Evolutionary conservation across 2,113 vertebrate species (phyloP), one percentile per base, ranked within the genome.

Genomic region (Labrus mixtus): DNA sequence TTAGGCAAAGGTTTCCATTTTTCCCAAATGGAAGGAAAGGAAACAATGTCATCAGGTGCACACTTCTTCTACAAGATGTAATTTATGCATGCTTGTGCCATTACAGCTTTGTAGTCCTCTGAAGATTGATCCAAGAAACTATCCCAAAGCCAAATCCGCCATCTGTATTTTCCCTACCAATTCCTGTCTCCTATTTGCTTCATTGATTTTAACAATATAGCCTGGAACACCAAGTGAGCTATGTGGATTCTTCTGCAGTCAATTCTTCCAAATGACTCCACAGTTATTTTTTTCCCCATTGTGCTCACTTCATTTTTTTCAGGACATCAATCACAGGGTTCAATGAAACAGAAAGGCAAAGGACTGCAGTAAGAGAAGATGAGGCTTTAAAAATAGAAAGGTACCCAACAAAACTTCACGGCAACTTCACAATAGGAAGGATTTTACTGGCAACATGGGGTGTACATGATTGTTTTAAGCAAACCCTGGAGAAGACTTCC

Each of bases 151-250:
- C 75, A 83, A 74, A 82, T 45, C 10, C 39, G 37, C 45, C 65
- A 72, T 55, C 68, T 70, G 82, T 59, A 22, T 59, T 62, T 62
- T 23, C 7, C 29, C 58, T n/a, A 71, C 13, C 22, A 33, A 77
- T 37, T 70, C 56, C n/a, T 19, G 29, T 37, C 37, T 59, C 19
- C 19, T 57, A 59, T 72, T 73, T 64, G 43, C 71, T 71, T 63
- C 63, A 87, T 83, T 79, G 78, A 88, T 85, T 74, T 74, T 10
- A 66, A 62, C 48, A 64, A 68, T 53, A 62, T 79, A 82, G 80
- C 53, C 17, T 13, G 1, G 7, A 53, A 71, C 65, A 62, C 29
- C 19, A 41, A 56, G 33, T 39, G 63, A 78, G 79, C 53, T 5
- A 8, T 63, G 72, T 60, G 72, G 57, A 79, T 85, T 25, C 59